Evolutionary conservation across 2,797 vertebrate genomes (phyloP).

Genomic region (Poeciliopsis infans): DNA sequence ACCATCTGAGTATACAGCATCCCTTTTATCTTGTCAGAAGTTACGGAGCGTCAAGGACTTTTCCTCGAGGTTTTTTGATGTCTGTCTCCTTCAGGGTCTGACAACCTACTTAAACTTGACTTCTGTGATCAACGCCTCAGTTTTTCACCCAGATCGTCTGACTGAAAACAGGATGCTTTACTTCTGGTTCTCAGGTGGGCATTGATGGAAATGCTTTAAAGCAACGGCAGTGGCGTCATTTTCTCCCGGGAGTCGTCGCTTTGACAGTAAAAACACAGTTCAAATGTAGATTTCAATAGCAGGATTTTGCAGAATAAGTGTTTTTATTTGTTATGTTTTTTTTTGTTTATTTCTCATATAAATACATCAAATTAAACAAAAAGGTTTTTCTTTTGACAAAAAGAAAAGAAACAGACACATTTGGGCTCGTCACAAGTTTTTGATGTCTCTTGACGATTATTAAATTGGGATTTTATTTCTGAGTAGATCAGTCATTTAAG

Average conservation of each 20-base stretch:
- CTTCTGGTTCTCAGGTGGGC: constrained; percentile 88
- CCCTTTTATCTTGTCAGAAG: not conserved
- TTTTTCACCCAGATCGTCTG: constrained; percentile 81
- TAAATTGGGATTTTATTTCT: no score
- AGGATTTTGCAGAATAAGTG: not conserved
- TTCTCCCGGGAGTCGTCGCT: not conserved
- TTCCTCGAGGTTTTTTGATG: not conserved
- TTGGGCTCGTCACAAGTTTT: not conserved
- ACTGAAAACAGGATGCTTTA: constrained; percentile 85
- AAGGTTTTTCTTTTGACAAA: not conserved
- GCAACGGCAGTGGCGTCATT: not conserved
- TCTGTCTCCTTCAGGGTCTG: constrained; percentile 72
- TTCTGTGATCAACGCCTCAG: constrained; percentile 66
- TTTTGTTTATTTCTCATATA: no score
- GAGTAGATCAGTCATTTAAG: no score
- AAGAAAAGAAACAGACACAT: not conserved
- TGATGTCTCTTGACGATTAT: no score
- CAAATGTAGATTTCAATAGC: no score
- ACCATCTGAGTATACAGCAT: not conserved
- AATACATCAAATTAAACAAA: not conserved
- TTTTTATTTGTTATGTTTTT: not conserved
- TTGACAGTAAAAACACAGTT: not conserved
- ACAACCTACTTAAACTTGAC: constrained; percentile 78
- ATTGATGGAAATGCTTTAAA: not conserved
- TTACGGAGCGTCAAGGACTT: no score